phyloP scores from a whole-genome alignment of 1,140 invertebrate genomes.

The Lordiphosa clarofinis region DNA sequence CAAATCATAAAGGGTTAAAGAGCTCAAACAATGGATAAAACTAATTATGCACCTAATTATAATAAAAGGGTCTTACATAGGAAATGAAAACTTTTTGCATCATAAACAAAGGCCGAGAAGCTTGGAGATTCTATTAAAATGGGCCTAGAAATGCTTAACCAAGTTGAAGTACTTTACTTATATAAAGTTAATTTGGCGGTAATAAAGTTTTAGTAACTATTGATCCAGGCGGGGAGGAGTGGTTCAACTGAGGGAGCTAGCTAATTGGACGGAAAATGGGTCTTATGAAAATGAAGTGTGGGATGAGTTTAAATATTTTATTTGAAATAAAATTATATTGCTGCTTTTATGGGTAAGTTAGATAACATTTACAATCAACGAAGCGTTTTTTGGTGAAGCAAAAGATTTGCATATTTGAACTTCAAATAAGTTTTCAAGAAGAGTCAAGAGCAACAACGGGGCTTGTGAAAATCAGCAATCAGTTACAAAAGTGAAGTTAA shows the following conservation, averaged over 20 bases:
- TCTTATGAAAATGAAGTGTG: conserved; percentile 2
- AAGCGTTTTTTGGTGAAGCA: too few species aligned
- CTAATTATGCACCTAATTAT: conserved; percentile 44
- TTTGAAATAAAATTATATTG: too few species aligned
- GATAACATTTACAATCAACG: too few species aligned
- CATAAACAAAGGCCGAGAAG: conserved; percentile 33
- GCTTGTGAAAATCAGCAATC: too few species aligned
- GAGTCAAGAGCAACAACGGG: too few species aligned
- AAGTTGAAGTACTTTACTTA: conserved; percentile 43
- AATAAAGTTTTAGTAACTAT: conserved; percentile 54
- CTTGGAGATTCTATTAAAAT: conserved; percentile 37
- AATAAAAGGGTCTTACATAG: conserved; percentile 30
- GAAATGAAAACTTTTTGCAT: conserved; percentile 21
- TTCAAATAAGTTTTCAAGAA: too few species aligned
- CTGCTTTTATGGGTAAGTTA: too few species aligned
- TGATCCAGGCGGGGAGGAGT: not conserved
- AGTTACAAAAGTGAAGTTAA: too few species aligned
- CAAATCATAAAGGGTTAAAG: not conserved
- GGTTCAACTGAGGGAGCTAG: not conserved
- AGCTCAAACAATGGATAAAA: conserved; percentile 12
- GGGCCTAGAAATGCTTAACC: conserved; percentile 19
- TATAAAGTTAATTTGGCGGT: conserved; percentile 43
- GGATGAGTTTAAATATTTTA: too few species aligned
- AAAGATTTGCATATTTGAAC: too few species aligned
- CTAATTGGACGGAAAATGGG: conserved; percentile 46